Conservation (phyloP, 2,888 invertebrate species). For the Tanytarsus gracilentus region DNA sequence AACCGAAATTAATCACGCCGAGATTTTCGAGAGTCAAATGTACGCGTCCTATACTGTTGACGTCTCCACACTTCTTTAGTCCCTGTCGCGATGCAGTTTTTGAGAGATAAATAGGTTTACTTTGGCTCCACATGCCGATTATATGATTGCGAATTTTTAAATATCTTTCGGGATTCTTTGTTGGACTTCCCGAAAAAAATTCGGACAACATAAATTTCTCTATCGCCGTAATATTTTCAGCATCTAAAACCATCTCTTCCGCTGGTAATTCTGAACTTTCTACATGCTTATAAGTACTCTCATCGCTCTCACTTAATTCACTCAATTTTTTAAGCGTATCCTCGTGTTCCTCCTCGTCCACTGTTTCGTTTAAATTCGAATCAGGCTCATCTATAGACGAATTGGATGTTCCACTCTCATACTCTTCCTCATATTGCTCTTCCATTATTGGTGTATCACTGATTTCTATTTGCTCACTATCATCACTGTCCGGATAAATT, state of each 20-base stretch:
- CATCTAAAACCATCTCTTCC: conserved; percentile 41
- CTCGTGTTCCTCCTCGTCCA: neutral
- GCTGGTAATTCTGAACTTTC: conserved; percentile 43
- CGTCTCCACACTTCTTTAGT: conserved; percentile 53
- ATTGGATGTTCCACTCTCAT: conserved; percentile 18
- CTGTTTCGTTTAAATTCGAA: conserved; percentile 10
- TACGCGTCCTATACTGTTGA: conserved; percentile 51
- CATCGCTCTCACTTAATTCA: conserved; percentile 30
- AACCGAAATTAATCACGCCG: conserved; percentile 55
- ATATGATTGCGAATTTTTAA: conserved; percentile 52
- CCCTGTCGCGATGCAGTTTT: conserved; percentile 51
- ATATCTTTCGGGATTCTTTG: conserved; percentile 51
- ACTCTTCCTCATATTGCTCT: conserved; percentile 24
- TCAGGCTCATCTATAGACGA: neutral
- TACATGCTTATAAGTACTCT: conserved; percentile 33
- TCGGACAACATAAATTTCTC: conserved; percentile 49
- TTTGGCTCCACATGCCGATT: conserved; percentile 46
- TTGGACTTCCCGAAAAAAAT: conserved; percentile 47
- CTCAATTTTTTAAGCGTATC: conserved; percentile 16
- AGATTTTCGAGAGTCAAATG: conserved; percentile 53
- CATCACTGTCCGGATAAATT: neutral
- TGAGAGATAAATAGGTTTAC: conserved; percentile 49
- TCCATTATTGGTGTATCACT: neutral
- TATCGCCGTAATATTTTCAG: conserved; percentile 44
- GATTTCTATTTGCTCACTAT: neutral